Conservation (phyloP, 2,113 vertebrate genomes). For the Antennarius striatus region DNA sequence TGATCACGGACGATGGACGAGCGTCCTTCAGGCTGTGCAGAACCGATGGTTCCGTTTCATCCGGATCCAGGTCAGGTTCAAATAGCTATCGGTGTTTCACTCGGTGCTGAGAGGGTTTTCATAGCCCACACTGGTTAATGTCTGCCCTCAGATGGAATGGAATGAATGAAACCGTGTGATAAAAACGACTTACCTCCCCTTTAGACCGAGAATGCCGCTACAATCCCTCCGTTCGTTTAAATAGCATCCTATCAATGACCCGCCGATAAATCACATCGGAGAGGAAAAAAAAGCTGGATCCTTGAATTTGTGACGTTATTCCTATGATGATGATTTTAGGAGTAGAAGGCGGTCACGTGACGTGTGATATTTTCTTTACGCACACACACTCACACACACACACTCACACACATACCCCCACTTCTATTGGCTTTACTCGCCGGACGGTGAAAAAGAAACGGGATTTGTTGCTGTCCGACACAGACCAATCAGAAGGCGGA, state of each 20-base stretch:
- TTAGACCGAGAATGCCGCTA: conserved; percentile 46
- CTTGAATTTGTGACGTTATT: conserved; percentile 38
- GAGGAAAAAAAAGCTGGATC: neutral
- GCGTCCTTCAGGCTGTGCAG: conserved; percentile 73
- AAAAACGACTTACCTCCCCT: conserved; percentile 59
- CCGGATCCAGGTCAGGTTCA: conserved; percentile 22
- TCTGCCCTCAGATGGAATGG: neutral
- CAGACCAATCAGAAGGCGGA: conserved; percentile 46
- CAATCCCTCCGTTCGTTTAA: conserved; percentile 35
- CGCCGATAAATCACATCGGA: conserved; percentile 1
- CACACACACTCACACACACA: conserved; percentile 6
- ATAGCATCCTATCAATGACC: conserved; percentile 50
- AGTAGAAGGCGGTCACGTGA: conserved; percentile 66
- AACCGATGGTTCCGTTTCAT: conserved; percentile 34
- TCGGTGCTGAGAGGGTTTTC: no score
- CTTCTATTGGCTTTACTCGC: conserved; percentile 11
- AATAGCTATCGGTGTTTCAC: neutral
- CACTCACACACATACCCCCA: neutral
- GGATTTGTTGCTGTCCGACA: conserved; percentile 51
- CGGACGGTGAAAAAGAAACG: conserved; percentile 10
- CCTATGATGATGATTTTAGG: conserved; percentile 47
- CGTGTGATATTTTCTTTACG: conserved; percentile 51
- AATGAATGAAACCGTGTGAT: conserved; percentile 51
- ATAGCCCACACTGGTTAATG: neutral
- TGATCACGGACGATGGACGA: conserved; percentile 57